A percentile compares a stretch with the other conserved stretches of the same genome.
These are phyloP conservation scores for Drosophila antonietae DNA, from an alignment of 2,888 invertebrate genomes.

Conservation along the genomic window DNA sequence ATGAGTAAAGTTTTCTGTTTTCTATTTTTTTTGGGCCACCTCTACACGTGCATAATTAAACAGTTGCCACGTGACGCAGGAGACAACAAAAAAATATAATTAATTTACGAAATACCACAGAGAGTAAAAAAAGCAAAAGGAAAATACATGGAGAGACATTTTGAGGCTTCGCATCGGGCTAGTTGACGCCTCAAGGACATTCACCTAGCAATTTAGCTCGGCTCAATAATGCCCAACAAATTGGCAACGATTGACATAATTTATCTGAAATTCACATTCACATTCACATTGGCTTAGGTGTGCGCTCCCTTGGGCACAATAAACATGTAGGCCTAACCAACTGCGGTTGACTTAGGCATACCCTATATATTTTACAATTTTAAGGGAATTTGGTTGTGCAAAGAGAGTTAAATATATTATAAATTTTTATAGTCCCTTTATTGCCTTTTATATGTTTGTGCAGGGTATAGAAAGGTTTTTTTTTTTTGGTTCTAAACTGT, in stretches of 20 bases:
- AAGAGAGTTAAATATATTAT: too few relatives aligned
- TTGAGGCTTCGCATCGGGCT: slow-evolving; percentile 27
- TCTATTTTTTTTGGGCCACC: slow-evolving; percentile 2
- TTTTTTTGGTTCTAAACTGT: not conserved
- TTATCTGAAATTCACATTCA: slow-evolving; percentile 62
- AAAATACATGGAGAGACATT: slow-evolving; percentile 47
- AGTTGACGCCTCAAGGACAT: slow-evolving; percentile 23
- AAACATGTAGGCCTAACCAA: slow-evolving; percentile 21
- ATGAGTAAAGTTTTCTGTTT: slow-evolving; percentile 48
- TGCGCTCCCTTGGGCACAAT: slow-evolving; percentile 61
- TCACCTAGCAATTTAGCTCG: slow-evolving; percentile 40
- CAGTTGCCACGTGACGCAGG: slow-evolving; percentile 43
- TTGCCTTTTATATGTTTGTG: not conserved
- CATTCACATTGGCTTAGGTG: slow-evolving; percentile 50
- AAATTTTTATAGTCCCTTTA: not conserved
- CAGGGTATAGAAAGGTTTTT: slow-evolving; percentile 9
- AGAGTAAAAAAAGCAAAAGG: slow-evolving; percentile 4
- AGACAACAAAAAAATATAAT: slow-evolving; percentile 37
- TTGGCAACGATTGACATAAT: slow-evolving; percentile 73
- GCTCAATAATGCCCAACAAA: slow-evolving; percentile 63
- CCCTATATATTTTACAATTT: not conserved
- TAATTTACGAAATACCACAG: slow-evolving; percentile 1
- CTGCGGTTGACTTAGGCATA: not conserved
- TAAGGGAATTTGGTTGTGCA: not conserved
- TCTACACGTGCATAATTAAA: slow-evolving; percentile 68